A percentile compares a stretch with the other conserved stretches of the same genome.
Conservation (phyloP, 37 sponge, comb jelly and placozoan genomes). For the Theonella swinhoei region DNA sequence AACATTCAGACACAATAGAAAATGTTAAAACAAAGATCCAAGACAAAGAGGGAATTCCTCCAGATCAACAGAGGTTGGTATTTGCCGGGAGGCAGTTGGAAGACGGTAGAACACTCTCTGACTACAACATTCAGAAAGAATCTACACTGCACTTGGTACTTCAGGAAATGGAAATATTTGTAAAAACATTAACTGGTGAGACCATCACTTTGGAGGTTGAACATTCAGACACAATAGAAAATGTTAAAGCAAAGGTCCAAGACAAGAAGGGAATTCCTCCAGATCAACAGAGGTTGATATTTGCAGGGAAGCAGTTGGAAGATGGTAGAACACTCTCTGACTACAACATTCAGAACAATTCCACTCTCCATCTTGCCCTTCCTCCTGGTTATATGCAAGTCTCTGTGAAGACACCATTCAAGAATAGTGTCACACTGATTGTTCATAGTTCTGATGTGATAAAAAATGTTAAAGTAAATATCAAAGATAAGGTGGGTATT, state of each 20-base stretch:
- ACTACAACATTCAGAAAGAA: not conserved
- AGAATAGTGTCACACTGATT: conserved; percentile 97
- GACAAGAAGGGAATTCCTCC: conserved; percentile 89
- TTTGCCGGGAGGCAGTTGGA: conserved; percentile 96
- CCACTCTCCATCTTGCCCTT: conserved; percentile 69
- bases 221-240: conserved; percentile 63
- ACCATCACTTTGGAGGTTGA: conserved; percentile 87
- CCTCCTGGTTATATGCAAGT: conserved; percentile 24
- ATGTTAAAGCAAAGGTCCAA: conserved; percentile 55
- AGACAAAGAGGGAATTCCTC: conserved; percentile 98
- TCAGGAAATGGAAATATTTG: conserved; percentile 51
- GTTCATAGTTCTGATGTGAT: conserved; percentile 90
- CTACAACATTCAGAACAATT: conserved; percentile 89
- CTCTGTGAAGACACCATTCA: conserved; percentile 36
- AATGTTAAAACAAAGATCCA: conserved; percentile 99
- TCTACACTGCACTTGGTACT: not conserved
- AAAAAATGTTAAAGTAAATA: conserved; percentile 96
- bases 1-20: conserved; percentile 92
- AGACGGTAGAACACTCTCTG: not conserved
- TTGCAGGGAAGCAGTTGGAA: conserved; percentile 87
- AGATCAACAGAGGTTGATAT: conserved; percentile 84
- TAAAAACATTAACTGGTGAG: conserved; percentile 82
- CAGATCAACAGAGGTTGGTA: conserved; percentile 97
- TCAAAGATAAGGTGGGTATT: conserved; percentile 98
- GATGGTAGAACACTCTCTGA: conserved; percentile 82